Base-by-base conservation (phyloP, 2,797 vertebrate genomes). In the Melanotaenia parkinsoni region DNA sequence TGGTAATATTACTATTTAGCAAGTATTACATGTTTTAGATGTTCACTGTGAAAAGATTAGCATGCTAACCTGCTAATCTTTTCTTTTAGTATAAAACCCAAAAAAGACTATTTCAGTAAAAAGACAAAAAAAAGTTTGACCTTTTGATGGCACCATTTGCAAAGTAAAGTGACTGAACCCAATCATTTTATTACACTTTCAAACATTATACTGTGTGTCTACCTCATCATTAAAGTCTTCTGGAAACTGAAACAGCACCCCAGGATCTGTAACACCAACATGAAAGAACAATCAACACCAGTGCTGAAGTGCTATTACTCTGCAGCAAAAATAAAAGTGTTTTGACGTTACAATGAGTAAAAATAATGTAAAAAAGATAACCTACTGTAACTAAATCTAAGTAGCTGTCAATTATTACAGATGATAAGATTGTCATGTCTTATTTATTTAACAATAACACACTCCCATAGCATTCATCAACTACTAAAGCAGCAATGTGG, bases 211-310 rank as follows among this genome's bases (percentile, higher is more conserved):
- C 4, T 3, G 1, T 63, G n/a, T 26, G 10, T 43, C 7, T 93
- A 97, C 96, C 96, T 96, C 95, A 83, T 97, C 95, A 64, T 70
- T 91, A 85, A 96, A 96, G 82, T 96, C 94, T 24, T 93, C 94
- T 68, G 96, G 96, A 76, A 95, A 97, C 72, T 96, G 95, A 72
- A 95, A 90, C 67, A 92, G 79, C 30, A 98, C 82, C 14, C 60
- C 89, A 59, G 96, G 96, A 86, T 96, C 96, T 98, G 86, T 1
- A 76, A 50, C 33, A 70, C 67, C 11, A 66, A 59, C 75, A 69
- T 24, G 22, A 63, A 54, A 28, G 3, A 67, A 63, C 1, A 0
- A 67, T 32, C 3, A 66, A 69, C 20, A 65, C 38, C 11, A 59
- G 1, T 24, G 14, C 20, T 56, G 12, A 28, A 57, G 28, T 30